Base-by-base conservation (phyloP, 2,888 invertebrate genomes). In the Eristalis intricaria region DNA sequence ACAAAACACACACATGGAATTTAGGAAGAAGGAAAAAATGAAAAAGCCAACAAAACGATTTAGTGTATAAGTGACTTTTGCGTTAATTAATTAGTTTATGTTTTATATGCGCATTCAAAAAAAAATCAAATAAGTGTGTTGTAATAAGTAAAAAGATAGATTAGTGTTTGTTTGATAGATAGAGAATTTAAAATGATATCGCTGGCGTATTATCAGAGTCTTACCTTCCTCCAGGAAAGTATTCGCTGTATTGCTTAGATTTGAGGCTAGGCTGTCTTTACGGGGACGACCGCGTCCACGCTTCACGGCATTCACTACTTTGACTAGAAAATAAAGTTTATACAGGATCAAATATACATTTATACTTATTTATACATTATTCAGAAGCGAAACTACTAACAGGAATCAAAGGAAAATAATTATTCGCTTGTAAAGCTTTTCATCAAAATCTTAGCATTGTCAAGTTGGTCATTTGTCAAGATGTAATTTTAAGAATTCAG, bases 191-290 rank as follows among this genome's bases (percentile, higher is more conserved):
- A 69, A 81, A 68, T 60, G 76, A 60, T 26, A 60, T 60, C 60
- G 60, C 26, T 60, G 60, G 19, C 77, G 63, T 70, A 80, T 74
- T 56, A 80, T 78, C 68, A 76, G 58, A 90, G 90, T 91, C 92
- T 92, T 94, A 96, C 96, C 96, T 94, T 96, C 96, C 93, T 95
- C 96, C 89, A 96, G 94, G 89, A 96, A 95, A 92, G 96, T 95
- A 91, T 95, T 95, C 90, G 95, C 96, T 90, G 93, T 94, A 82
- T 93, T 93, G 91, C 92, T 93, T 91, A 91, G 91, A 91, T 93
- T 94, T 92, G 93, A 94, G 91, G 86, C 93, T 90, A 93, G 92
- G 90, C 94, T 94, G 90, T 94, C 94, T 91, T 94, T 94, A 90
- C 94, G 92, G 75, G 94, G 94, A 87, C 95, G 92, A 61, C 95